Conservation (phyloP, 2,797 vertebrate species). For the Anas flavirostris region DNA sequence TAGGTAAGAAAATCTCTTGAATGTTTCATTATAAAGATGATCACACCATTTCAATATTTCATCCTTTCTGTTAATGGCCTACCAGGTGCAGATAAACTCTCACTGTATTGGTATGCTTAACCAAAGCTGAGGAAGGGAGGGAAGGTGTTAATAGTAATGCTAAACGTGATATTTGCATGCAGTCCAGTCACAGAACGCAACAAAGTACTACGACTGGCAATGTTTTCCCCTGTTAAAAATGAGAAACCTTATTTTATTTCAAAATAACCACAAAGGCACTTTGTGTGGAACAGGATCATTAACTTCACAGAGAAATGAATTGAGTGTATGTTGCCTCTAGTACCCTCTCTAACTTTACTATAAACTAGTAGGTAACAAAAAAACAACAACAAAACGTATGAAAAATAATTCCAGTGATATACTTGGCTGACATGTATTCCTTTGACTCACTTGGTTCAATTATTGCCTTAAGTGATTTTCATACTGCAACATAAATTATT, state of each 20-base stretch:
- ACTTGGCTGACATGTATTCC: not conserved
- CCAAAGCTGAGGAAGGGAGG: not conserved
- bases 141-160: not conserved
- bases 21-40: not conserved
- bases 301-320: not conserved
- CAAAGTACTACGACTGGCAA: not conserved
- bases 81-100: not conserved
- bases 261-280: not conserved
- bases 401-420: slow-evolving; percentile 24
- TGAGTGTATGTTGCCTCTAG: not conserved
- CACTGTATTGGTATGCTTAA: not conserved
- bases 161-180: not conserved
- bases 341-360: not conserved
- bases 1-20: not conserved
- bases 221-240: not conserved
- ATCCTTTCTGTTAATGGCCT: not conserved
- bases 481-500: not conserved
- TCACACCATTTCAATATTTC: not conserved
- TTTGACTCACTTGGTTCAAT: slow-evolving; percentile 24
- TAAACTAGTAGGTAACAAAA: not conserved
- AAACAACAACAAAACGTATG: not conserved
- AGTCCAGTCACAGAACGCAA: not conserved
- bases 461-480: slow-evolving; percentile 37
- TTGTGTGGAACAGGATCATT: not conserved
- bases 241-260: not conserved